Evolutionary conservation across 2,888 invertebrate genomes (phyloP).

Genomic region (Podotricha telesiphe): DNA sequence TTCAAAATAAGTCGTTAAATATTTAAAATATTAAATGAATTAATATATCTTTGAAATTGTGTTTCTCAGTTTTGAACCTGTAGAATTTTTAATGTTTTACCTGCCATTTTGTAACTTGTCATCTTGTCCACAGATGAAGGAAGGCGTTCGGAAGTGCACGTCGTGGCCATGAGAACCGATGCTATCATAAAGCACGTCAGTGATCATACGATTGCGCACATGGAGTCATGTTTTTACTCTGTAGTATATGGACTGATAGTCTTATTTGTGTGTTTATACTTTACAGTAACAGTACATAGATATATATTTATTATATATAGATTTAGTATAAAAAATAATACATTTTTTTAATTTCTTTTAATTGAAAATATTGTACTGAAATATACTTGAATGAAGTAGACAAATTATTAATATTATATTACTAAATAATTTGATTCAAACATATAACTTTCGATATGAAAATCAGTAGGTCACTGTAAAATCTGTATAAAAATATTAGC

Average conservation of each 20-base stretch:
- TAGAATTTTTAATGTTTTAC: too few species aligned
- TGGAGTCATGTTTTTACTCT: constrained; percentile 33
- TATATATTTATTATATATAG: not conserved
- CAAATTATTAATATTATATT: too few species aligned
- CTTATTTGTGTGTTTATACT: not conserved
- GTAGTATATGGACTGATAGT: constrained; percentile 3
- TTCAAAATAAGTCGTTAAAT: too few species aligned
- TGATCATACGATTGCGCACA: constrained; percentile 50
- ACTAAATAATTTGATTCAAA: too few species aligned
- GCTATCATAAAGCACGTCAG: constrained; percentile 67
- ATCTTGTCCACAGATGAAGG: constrained; percentile 20
- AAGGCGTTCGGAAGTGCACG: constrained; percentile 65
- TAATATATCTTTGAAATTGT: too few species aligned
- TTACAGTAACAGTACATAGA: constrained; percentile 1
- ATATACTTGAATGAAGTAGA: too few species aligned
- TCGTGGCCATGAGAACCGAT: constrained; percentile 74
- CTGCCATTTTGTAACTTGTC: not conserved
- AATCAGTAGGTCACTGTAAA: not conserved
- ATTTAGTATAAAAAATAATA: too few species aligned
- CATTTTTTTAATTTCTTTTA: too few species aligned
- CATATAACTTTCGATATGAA: not conserved
- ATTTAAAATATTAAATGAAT: too few species aligned
- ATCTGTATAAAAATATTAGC: constrained; percentile 1
- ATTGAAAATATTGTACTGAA: too few species aligned
- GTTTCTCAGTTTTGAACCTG: too few species aligned